These are phyloP conservation scores for Frankliniella intonsa DNA, from an alignment of 2,888 invertebrate species.

Conservation along the genomic window DNA sequence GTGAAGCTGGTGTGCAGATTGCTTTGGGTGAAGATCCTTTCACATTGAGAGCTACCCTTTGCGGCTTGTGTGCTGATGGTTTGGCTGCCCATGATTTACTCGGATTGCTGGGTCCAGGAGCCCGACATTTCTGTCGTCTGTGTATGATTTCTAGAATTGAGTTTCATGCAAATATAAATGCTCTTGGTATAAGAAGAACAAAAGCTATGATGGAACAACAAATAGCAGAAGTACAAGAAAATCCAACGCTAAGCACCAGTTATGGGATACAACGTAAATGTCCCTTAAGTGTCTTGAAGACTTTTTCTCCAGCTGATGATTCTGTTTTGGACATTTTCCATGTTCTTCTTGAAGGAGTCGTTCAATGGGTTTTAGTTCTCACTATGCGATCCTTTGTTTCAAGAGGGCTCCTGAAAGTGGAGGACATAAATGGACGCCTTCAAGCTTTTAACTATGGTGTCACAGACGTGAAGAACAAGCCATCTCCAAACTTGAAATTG, in stretches of 20 bases:
- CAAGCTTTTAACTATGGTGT: neutral
- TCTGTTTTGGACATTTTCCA: neutral
- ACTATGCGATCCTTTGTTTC: neutral
- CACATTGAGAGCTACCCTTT: neutral
- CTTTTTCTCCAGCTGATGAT: neutral
- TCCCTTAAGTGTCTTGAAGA: neutral
- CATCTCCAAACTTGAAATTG: neutral
- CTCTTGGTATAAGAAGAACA: neutral
- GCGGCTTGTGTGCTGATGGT: neutral
- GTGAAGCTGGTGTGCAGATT: neutral
- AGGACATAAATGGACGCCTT: neutral
- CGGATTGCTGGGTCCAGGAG: too few species aligned
- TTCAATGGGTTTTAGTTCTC: neutral
- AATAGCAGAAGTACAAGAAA: too few species aligned
- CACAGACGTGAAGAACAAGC: neutral
- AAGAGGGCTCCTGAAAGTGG: neutral
- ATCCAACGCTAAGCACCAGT: too few species aligned
- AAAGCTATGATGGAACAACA: neutral
- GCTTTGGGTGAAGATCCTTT: neutral
- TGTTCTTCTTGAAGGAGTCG: neutral
- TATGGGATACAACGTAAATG: neutral
- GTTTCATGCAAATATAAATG: neutral
- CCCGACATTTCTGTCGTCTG: neutral
- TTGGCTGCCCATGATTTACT: neutral
- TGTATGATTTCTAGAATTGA: neutral